phyloP scores from a whole-genome alignment of 2,888 invertebrate species.

The Sepioteuthis lessoniana region DNA sequence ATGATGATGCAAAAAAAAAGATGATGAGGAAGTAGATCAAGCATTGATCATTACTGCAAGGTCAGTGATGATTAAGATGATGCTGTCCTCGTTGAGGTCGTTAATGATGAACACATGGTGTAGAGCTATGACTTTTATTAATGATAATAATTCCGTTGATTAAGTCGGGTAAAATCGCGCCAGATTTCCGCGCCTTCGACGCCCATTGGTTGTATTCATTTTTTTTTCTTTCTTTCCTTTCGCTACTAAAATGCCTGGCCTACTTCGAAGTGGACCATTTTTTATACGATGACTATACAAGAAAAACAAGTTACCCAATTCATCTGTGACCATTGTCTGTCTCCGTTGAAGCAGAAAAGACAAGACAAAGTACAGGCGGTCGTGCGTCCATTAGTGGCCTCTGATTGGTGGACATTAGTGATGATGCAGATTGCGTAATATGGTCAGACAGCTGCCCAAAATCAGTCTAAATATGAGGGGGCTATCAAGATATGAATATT shows the following conservation, averaged over 20 bases:
- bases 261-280: neutral
- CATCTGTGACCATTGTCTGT: constrained; percentile 20
- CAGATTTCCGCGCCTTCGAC: too few species aligned
- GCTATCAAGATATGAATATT: neutral
- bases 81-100: too few species aligned
- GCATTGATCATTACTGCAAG: too few species aligned
- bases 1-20: too few species aligned
- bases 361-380: neutral
- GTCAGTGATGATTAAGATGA: too few species aligned
- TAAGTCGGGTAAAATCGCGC: too few species aligned
- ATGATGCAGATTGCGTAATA: neutral
- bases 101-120: too few species aligned
- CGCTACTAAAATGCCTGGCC: neutral
- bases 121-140: too few species aligned
- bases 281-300: neutral
- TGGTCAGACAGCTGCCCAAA: neutral
- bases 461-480: neutral
- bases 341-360: neutral
- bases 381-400: neutral
- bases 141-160: too few species aligned
- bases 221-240: neutral
- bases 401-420: neutral
- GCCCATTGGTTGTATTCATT: too few species aligned
- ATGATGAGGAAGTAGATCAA: too few species aligned
- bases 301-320: neutral